A percentile compares a stretch with the other conserved stretches of the same genome.
phyloP scores from a whole-genome alignment of 2,888 invertebrate genomes.

The Chaetoderma sp. region DNA sequence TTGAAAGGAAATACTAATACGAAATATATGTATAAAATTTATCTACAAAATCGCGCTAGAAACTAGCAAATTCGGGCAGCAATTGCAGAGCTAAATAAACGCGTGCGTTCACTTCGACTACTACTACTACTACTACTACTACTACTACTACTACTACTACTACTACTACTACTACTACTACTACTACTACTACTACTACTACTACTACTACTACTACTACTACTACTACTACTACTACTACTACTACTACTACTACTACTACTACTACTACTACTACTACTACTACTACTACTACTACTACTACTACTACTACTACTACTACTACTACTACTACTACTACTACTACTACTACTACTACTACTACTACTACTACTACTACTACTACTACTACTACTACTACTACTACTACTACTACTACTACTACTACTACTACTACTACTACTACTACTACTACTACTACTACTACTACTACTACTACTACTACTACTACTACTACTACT shows the following conservation, averaged over 20 bases:
- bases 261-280: constrained; percentile 3
- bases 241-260: constrained; percentile 5
- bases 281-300: constrained; percentile 5
- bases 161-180: not conserved
- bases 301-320: constrained; percentile 6
- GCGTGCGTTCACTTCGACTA: no score
- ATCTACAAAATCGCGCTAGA: no score
- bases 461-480: not conserved
- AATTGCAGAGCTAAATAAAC: no score
- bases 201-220: constrained; percentile 3
- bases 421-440: constrained; percentile 4
- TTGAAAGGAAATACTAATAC: no score
- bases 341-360: constrained; percentile 8
- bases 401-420: constrained; percentile 3
- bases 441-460: constrained; percentile 5
- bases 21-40: no score
- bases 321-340: constrained; percentile 5
- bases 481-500: not conserved
- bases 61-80: no score
- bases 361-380: constrained; percentile 5
- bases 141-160: not conserved
- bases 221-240: constrained; percentile 3
- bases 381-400: not conserved
- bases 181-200: constrained; percentile 1
- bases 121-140: not conserved